Evolutionary conservation across 2,797 vertebrate genomes (phyloP).

Genomic region (Rhinatrema bivittatum): DNA sequence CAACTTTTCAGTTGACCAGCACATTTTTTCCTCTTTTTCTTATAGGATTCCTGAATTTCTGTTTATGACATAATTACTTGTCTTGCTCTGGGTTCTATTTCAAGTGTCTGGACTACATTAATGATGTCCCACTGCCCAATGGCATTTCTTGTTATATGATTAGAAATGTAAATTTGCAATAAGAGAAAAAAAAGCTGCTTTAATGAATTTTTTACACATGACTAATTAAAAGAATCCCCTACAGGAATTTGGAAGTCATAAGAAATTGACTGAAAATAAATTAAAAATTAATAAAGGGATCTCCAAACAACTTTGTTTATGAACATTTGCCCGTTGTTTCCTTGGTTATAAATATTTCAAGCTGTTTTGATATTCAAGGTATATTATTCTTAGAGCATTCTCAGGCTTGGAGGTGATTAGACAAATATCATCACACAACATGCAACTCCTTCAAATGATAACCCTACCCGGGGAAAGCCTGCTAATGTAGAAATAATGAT

Average conservation of each 20-base stretch:
- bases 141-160: conserved; percentile 63
- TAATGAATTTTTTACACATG: conserved; percentile 72
- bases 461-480: conserved; percentile 48
- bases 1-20: conserved; percentile 18
- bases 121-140: conserved; percentile 54
- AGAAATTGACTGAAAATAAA: conserved; percentile 70
- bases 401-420: conserved; percentile 67
- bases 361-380: conserved; percentile 55
- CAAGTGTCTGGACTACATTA: conserved; percentile 57
- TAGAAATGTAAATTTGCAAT: conserved; percentile 68
- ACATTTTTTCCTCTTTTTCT: conserved; percentile 13
- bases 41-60: conserved; percentile 4
- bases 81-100: conserved; percentile 39
- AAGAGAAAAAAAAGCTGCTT: conserved; percentile 62
- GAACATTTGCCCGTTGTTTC: conserved; percentile 59
- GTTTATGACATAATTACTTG: conserved; percentile 33
- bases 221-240: conserved; percentile 71
- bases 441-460: conserved; percentile 55
- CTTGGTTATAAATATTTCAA: conserved; percentile 68
- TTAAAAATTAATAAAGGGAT: conserved; percentile 73
- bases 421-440: conserved; percentile 43
- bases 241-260: conserved; percentile 67
- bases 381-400: conserved; percentile 53
- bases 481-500: conserved; percentile 58
- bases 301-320: conserved; percentile 70